Conservation (phyloP, 2,888 invertebrate species). For the Yponomeuta cagnagella region DNA sequence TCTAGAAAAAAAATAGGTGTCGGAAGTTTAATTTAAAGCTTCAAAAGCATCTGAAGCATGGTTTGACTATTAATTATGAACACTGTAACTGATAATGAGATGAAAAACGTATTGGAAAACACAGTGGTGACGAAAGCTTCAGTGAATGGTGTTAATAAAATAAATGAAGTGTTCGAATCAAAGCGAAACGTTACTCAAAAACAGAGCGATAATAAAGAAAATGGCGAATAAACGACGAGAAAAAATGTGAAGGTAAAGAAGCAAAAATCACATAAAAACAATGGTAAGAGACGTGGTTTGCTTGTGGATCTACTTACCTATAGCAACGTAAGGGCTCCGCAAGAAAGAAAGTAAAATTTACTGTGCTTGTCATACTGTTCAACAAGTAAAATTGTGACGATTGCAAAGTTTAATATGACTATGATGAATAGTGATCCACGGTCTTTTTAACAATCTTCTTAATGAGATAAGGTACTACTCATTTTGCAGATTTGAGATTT, state of each 20-base stretch:
- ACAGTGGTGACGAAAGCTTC: conserved; percentile 46
- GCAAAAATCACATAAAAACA: conserved; percentile 50
- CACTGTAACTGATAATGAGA: conserved; percentile 23
- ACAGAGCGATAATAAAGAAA: background rate
- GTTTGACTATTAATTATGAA: conserved; percentile 12
- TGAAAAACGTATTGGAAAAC: conserved; percentile 25
- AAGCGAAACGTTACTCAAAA: conserved; percentile 74
- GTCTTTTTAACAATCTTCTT: background rate
- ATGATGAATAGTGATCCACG: background rate
- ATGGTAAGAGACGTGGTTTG: conserved; percentile 42
- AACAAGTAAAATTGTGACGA: conserved; percentile 36
- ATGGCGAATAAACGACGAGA: conserved; percentile 32
- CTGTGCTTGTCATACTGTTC: conserved; percentile 64
- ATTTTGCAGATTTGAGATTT: background rate
- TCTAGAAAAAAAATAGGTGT: background rate
- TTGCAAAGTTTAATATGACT: conserved; percentile 36
- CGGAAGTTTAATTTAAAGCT: conserved; percentile 18
- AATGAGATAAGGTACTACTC: background rate
- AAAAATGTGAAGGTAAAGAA: conserved; percentile 45
- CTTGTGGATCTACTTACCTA: conserved; percentile 72
- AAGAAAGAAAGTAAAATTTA: conserved; percentile 74
- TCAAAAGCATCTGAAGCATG: conserved; percentile 42
- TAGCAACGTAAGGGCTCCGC: conserved; percentile 74
- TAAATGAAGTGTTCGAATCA: conserved; percentile 61
- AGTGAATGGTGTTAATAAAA: conserved; percentile 38